Evolutionary conservation across 2,888 invertebrate genomes (phyloP).

Genomic region (Panzeria rudis): DNA sequence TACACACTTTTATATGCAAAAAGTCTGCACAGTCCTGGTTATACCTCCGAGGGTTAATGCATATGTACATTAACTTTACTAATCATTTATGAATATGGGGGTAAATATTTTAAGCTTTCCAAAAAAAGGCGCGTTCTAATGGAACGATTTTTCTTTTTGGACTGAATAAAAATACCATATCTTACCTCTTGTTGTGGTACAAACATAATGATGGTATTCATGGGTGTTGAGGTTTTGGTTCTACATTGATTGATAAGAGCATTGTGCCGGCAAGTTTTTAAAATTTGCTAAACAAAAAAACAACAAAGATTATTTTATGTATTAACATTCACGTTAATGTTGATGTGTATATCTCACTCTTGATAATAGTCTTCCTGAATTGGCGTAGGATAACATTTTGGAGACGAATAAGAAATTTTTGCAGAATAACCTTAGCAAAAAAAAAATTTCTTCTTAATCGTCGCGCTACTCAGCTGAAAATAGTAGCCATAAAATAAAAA

Average conservation of each 20-base stretch:
- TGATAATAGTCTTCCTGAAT: constrained; percentile 62
- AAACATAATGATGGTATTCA: constrained; percentile 97
- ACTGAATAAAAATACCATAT: not conserved
- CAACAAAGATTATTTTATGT: not conserved
- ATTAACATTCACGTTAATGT: too few relatives aligned
- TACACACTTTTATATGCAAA: too few relatives aligned
- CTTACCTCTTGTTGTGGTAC: constrained; percentile 99
- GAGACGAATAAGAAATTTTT: constrained; percentile 34
- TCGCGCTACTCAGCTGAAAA: constrained; percentile 5
- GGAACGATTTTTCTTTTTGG: not conserved
- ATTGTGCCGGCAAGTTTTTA: constrained; percentile 64
- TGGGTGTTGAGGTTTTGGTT: constrained; percentile 86
- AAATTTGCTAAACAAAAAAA: constrained; percentile 47
- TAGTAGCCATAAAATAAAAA: not conserved
- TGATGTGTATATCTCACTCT: constrained; percentile 44
- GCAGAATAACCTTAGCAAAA: constrained; percentile 56
- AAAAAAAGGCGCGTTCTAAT: constrained; percentile 1
- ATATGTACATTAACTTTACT: too few relatives aligned
- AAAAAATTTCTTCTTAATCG: constrained; percentile 19
- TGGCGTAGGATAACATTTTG: constrained; percentile 64
- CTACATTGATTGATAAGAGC: constrained; percentile 71
- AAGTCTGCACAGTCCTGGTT: too few relatives aligned
- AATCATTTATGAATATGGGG: too few relatives aligned
- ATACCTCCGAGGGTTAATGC: too few relatives aligned
- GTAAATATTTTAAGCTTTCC: not conserved